phyloP scores from a whole-genome alignment of 92 coral and sea anemone species.

The Paragorgia papillata region DNA sequence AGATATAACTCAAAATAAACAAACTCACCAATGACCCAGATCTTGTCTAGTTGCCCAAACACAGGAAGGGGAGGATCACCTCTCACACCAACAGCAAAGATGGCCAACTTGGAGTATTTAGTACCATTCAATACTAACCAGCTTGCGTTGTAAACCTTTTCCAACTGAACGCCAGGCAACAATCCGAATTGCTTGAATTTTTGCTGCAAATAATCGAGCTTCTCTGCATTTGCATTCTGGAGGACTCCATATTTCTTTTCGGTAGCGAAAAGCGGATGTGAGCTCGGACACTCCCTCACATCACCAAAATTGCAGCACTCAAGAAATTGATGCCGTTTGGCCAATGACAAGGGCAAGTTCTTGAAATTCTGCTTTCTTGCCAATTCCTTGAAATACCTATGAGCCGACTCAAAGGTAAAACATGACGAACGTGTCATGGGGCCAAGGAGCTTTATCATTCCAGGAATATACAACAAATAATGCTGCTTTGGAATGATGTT shows the following conservation, averaged over 20 bases:
- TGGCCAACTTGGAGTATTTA: not conserved
- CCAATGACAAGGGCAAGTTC: conserved; percentile 68
- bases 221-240: not conserved
- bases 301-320: conserved; percentile 23
- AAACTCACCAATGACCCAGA: not conserved
- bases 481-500: conserved; percentile 65
- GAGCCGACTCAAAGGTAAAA: conserved; percentile 70
- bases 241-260: not conserved
- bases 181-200: not conserved
- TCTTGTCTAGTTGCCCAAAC: conserved; percentile 35
- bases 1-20: too few relatives aligned
- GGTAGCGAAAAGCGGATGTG: not conserved
- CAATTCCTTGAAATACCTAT: conserved; percentile 64
- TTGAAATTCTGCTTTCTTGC: conserved; percentile 57
- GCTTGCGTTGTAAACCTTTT: not conserved
- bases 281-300: not conserved
- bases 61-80: conserved; percentile 3
- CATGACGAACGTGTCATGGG: conserved; percentile 71
- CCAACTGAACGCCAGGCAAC: not conserved
- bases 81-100: not conserved
- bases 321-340: conserved; percentile 64
- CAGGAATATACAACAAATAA: conserved; percentile 65
- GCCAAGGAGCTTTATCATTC: conserved; percentile 67
- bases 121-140: not conserved
- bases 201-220: not conserved